phyloP scores from a whole-genome alignment of 92 coral and sea anemone species.

The Porites evermanni region DNA sequence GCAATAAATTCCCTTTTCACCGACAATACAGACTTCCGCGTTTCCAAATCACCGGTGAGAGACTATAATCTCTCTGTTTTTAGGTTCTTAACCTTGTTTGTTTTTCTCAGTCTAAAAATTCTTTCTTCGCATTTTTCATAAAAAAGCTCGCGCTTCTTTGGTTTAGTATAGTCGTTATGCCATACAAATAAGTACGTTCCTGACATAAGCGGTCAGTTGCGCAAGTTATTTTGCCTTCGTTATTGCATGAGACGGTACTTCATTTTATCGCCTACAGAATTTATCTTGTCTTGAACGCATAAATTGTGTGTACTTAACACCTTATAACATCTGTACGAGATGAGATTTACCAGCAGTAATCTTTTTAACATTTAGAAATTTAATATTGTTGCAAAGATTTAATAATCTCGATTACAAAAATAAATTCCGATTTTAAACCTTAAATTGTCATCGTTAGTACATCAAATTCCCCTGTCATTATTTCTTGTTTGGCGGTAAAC shows the following conservation, averaged over 20 bases:
- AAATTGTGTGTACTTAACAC: not conserved
- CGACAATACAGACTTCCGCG: slow-evolving; percentile 6
- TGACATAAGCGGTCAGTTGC: not conserved
- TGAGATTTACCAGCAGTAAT: not conserved
- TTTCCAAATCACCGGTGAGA: not conserved
- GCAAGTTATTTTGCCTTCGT: not conserved
- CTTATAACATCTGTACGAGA: not conserved
- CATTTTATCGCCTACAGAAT: not conserved
- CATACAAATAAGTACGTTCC: not conserved
- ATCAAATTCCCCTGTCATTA: not conserved
- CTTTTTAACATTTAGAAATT: not conserved
- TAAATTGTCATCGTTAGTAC: too few species aligned
- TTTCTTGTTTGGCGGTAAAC: not conserved
- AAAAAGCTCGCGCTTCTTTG: not conserved
- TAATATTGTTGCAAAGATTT: not conserved
- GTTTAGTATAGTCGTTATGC: not conserved
- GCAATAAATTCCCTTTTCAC: not conserved
- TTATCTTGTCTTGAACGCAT: not conserved
- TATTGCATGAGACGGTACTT: not conserved
- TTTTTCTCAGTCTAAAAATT: not conserved
- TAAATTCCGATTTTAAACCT: too few species aligned
- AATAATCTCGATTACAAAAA: too few species aligned
- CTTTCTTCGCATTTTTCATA: not conserved
- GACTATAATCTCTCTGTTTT: not conserved
- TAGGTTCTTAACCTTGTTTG: not conserved